These are phyloP conservation scores for Mus caroli DNA, from an alignment of 2,797 vertebrate species.

Conservation along the genomic window DNA sequence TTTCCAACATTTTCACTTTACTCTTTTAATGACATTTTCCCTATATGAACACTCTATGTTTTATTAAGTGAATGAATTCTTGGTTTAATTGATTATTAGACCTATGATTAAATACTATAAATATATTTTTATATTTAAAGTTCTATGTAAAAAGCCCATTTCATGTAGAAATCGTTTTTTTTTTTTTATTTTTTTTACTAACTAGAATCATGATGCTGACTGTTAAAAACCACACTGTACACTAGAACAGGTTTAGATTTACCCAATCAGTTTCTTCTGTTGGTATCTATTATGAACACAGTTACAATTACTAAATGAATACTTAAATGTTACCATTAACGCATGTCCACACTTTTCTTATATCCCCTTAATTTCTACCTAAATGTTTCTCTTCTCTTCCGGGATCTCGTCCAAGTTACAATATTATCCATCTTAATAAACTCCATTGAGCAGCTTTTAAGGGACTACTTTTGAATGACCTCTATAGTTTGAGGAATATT, in stretches of 20 bases:
- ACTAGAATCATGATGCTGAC: not conserved
- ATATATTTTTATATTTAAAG: slow-evolving; percentile 7
- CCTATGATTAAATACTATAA: not conserved
- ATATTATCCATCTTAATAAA: not conserved
- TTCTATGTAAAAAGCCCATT: not conserved
- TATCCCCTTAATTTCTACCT: not conserved
- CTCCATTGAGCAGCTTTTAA: not conserved
- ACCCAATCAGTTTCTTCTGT: not conserved
- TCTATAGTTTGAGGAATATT: not conserved
- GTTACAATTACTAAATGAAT: not conserved
- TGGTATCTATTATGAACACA: not conserved
- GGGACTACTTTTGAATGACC: not conserved
- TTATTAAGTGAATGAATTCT: slow-evolving; percentile 11
- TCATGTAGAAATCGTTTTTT: not conserved
- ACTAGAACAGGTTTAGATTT: slow-evolving; percentile 3
- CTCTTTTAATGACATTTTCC: not conserved
- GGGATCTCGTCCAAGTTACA: not conserved
- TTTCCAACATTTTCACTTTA: not conserved
- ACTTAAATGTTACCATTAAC: not conserved
- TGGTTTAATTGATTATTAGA: not conserved
- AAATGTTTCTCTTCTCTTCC: not conserved
- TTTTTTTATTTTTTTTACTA: not conserved
- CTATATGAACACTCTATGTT: not conserved
- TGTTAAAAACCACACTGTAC: not conserved
- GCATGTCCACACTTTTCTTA: not conserved